These are phyloP conservation scores for Morphnarchus princeps DNA, from an alignment of 2,113 vertebrate genomes.

Conservation along the genomic window DNA sequence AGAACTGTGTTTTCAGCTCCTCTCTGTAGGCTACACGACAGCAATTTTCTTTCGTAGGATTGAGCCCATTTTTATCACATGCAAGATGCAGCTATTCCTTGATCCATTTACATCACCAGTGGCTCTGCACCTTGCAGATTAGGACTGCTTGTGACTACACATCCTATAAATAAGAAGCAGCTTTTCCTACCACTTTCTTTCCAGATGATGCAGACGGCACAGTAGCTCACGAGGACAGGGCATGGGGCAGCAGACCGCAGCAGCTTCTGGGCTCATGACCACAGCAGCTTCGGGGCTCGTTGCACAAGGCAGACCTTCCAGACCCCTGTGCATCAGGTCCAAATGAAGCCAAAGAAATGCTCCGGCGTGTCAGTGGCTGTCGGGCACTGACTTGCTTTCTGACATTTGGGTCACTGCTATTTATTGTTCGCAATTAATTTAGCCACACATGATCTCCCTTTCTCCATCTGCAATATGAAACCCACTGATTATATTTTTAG, in stretches of 20 bases:
- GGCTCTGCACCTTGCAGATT: background rate
- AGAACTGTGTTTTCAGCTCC: background rate
- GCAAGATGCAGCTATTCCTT: background rate
- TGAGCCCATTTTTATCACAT: background rate
- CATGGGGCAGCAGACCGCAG: background rate
- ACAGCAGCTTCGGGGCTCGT: background rate
- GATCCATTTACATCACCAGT: background rate
- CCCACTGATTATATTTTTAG: fast-evolving
- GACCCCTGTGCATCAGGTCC: fast-evolving
- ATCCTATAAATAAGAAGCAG: background rate
- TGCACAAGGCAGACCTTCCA: fast-evolving
- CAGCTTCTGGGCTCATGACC: background rate
- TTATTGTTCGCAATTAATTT: background rate
- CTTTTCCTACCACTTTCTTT: background rate
- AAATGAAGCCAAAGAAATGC: background rate
- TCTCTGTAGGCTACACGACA: background rate
- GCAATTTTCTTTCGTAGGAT: background rate
- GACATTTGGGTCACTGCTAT: background rate
- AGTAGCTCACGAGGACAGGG: background rate
- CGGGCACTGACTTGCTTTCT: background rate
- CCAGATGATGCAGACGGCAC: fast-evolving
- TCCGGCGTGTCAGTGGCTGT: fast-evolving
- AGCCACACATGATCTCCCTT: background rate
- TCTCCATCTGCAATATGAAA: background rate
- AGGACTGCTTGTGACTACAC: background rate